Evolutionary conservation across 2,888 invertebrate genomes (phyloP).

Genomic region (Hyposoter dolosus): DNA sequence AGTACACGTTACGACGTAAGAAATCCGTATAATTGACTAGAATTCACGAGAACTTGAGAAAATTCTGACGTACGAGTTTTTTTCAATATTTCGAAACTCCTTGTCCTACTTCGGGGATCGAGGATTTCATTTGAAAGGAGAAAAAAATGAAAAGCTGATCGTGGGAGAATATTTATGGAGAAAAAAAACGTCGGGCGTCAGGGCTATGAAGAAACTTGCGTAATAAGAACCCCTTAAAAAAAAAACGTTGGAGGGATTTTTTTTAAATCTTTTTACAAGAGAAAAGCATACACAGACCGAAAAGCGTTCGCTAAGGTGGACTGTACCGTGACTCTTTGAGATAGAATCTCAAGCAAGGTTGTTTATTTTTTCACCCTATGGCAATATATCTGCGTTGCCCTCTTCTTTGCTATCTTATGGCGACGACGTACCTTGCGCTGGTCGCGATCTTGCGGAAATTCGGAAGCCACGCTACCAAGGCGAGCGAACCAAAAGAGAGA

Average conservation of each 20-base stretch:
- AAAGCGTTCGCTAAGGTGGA: conserved; percentile 58
- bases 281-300: conserved; percentile 29
- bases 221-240: not conserved
- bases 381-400: conserved; percentile 64
- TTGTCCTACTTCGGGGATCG: conserved; percentile 2
- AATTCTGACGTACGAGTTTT: not conserved
- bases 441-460: conserved; percentile 58
- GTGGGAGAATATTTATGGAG: conserved; percentile 15
- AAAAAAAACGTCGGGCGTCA: not conserved
- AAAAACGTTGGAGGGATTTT: conserved; percentile 13
- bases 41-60: conserved; percentile 6
- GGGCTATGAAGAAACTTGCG: not conserved
- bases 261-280: not conserved
- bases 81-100: conserved; percentile 3
- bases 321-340: conserved; percentile 64
- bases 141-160: not conserved
- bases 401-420: conserved; percentile 24
- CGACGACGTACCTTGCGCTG: conserved; percentile 36
- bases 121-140: not conserved
- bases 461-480: conserved; percentile 48
- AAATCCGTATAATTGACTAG: conserved; percentile 34
- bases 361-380: conserved; percentile 56
- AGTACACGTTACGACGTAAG: not conserved
- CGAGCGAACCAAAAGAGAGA: not conserved
- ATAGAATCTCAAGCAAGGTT: conserved; percentile 49